These are phyloP conservation scores for Geophilus truncorum DNA, from an alignment of 2,888 invertebrate genomes.

Conservation along the genomic window DNA sequence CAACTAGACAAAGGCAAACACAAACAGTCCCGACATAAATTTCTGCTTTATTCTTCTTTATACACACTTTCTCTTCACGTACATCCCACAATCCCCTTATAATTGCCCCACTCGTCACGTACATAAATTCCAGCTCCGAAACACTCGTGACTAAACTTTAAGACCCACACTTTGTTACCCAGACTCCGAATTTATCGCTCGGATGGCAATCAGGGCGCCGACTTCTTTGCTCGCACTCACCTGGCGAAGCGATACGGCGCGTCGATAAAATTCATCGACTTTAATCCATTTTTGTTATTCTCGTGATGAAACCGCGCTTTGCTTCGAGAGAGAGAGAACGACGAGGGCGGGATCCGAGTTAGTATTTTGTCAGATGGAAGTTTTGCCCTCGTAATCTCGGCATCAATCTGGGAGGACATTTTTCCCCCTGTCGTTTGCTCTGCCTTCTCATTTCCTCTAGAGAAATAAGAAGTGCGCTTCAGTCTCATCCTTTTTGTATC, in stretches of 20 bases:
- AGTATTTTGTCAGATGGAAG: conserved; percentile 18
- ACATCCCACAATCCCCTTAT: conserved; percentile 20
- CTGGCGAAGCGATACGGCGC: neutral
- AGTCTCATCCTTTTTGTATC: conserved; percentile 27
- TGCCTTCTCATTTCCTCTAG: conserved; percentile 25
- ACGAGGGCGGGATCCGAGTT: neutral
- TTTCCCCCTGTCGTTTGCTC: conserved; percentile 23
- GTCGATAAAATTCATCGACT: conserved; percentile 5
- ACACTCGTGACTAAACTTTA: conserved; percentile 14
- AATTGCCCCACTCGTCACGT: neutral
- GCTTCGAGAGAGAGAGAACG: neutral
- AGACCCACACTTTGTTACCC: neutral
- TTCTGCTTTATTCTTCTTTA: conserved; percentile 9
- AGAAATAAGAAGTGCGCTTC: conserved; percentile 4
- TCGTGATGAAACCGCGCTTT: neutral
- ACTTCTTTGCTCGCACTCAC: neutral
- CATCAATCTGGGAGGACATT: conserved; percentile 23
- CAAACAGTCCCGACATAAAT: neutral
- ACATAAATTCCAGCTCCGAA: neutral
- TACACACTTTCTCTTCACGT: conserved; percentile 19
- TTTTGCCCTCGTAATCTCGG: conserved; percentile 4
- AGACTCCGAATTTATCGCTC: neutral
- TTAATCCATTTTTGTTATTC: conserved; percentile 11
- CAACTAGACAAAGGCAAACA: conserved; percentile 1
- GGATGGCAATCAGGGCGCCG: neutral